These are phyloP conservation scores for Graphium colonna DNA, from an alignment of 2,888 invertebrate species.

Conservation along the genomic window DNA sequence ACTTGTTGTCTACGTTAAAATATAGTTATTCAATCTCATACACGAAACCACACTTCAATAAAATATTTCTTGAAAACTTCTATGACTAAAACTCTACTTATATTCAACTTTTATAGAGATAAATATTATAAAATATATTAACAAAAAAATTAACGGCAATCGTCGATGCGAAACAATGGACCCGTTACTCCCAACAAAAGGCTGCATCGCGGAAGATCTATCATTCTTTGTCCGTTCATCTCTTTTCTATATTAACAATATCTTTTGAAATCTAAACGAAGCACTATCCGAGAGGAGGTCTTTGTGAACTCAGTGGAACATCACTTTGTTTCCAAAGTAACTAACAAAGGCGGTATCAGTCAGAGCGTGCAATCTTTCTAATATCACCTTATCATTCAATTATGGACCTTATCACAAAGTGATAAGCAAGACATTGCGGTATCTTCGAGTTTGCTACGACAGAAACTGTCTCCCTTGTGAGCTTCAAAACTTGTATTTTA, in stretches of 20 bases:
- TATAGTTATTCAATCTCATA: too few species aligned
- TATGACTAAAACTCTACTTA: too few species aligned
- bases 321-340: constrained; percentile 48
- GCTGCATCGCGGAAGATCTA: background rate
- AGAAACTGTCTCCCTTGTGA: constrained; percentile 5
- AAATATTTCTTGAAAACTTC: too few species aligned
- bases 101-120: too few species aligned
- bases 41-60: too few species aligned
- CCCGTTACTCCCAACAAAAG: background rate
- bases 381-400: background rate
- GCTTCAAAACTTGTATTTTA: constrained; percentile 9
- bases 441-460: background rate
- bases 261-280: constrained; percentile 45
- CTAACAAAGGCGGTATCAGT: constrained; percentile 31
- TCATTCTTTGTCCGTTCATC: constrained; percentile 12
- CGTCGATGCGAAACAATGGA: background rate
- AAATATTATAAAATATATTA: too few species aligned
- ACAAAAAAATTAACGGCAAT: background rate
- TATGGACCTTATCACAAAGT: background rate
- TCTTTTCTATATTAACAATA: constrained; percentile 27
- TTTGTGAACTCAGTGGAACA: constrained; percentile 39
- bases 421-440: background rate
- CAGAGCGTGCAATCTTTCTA: background rate
- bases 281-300: constrained; percentile 35
- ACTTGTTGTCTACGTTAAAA: too few species aligned